Evolutionary conservation across 2,888 invertebrate genomes (phyloP).

Genomic region (Biston stratarius): DNA sequence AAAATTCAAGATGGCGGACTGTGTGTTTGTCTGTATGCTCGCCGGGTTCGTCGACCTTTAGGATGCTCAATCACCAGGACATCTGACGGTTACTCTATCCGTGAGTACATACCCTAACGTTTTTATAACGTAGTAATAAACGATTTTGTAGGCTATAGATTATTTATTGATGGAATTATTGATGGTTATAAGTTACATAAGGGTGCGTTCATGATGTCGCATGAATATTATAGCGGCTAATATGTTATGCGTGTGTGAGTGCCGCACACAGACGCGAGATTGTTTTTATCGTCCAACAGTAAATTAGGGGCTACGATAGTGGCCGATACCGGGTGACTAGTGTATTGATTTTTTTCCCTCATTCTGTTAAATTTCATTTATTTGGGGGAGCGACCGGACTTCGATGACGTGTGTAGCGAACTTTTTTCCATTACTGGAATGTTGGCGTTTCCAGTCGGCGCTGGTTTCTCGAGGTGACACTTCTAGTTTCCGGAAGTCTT

Average conservation of each 20-base stretch:
- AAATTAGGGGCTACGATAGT: conserved; percentile 83
- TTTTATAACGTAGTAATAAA: conserved; percentile 19
- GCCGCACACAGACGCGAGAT: conserved; percentile 65
- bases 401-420: conserved; percentile 29
- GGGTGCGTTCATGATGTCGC: conserved; percentile 64
- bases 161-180: conserved; percentile 61
- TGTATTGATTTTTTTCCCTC: conserved; percentile 86
- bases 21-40: conserved; percentile 73
- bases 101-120: conserved; percentile 66
- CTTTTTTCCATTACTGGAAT: conserved; percentile 1
- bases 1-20: conserved; percentile 78
- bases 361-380: conserved; percentile 87
- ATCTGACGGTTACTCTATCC: conserved; percentile 83
- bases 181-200: conserved; percentile 66
- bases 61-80: conserved; percentile 81
- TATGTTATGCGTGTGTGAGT: conserved; percentile 49
- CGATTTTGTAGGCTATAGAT: conserved; percentile 31
- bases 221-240: conserved; percentile 70
- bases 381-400: conserved; percentile 78
- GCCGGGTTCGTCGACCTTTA: conserved; percentile 79
- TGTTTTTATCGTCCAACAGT: conserved; percentile 81
- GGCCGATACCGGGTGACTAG: conserved; percentile 73
- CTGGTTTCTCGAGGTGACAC: neutral
- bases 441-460: neutral
- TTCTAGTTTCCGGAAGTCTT: conserved; percentile 17